These are phyloP conservation scores for Callaeas wilsoni DNA, from an alignment of 2,113 vertebrate genomes.

Conservation along the genomic window DNA sequence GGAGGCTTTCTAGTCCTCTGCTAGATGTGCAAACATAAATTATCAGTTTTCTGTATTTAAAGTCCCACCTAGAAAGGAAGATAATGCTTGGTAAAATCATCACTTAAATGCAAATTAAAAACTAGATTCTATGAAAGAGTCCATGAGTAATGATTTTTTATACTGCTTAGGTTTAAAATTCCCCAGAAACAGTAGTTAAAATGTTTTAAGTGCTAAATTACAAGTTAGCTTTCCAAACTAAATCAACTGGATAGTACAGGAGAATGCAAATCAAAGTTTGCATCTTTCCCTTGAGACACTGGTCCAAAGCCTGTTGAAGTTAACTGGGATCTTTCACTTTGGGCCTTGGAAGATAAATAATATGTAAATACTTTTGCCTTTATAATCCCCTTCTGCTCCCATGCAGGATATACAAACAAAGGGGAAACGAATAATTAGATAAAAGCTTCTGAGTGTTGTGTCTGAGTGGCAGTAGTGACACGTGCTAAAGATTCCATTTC, in stretches of 20 bases:
- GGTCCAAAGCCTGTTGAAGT: background rate
- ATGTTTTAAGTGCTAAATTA: slow-evolving; percentile 20
- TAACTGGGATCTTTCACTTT: background rate
- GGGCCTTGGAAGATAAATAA: background rate
- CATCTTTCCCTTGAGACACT: background rate
- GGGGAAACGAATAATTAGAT: background rate
- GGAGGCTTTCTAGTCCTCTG: background rate
- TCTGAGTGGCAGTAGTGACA: background rate
- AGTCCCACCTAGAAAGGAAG: background rate
- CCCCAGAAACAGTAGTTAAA: background rate
- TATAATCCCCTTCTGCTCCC: background rate
- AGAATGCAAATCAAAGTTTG: slow-evolving; percentile 9
- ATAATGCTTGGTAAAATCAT: background rate
- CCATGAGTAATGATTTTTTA: background rate
- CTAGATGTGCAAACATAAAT: background rate
- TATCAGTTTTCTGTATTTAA: background rate
- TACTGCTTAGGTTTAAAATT: slow-evolving; percentile 19
- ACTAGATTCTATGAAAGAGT: background rate
- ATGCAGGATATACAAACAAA: background rate
- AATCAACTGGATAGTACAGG: background rate
- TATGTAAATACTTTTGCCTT: background rate
- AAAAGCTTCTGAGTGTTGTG: background rate
- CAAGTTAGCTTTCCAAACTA: background rate
- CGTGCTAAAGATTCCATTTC: background rate
- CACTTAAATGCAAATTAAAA: background rate